These are phyloP conservation scores for Carollia perspicillata DNA, from an alignment of 2,113 vertebrate species.

Conservation along the genomic window DNA sequence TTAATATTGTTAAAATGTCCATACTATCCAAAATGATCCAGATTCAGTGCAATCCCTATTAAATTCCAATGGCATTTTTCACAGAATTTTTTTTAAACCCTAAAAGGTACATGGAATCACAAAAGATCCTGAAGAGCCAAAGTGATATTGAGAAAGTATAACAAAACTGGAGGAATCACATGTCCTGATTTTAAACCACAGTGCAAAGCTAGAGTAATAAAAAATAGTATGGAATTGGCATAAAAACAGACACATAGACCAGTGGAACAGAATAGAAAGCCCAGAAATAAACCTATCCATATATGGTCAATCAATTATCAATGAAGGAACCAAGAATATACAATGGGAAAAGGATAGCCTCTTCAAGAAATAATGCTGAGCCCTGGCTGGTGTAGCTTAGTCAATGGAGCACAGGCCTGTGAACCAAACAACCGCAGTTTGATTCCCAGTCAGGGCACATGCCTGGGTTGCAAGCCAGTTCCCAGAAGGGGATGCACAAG, in stretches of 20 bases:
- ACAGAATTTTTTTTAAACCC: not conserved
- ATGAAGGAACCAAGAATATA: not conserved
- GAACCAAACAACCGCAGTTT: too few species aligned
- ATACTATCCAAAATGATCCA: not conserved
- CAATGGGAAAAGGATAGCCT: not conserved
- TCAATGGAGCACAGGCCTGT: too few species aligned
- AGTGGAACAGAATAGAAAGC: not conserved
- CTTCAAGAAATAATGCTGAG: not conserved
- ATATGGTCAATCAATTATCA: not conserved
- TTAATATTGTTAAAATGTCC: not conserved
- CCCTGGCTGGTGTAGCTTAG: too few species aligned
- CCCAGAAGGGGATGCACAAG: too few species aligned
- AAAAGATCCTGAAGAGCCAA: not conserved
- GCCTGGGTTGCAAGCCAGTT: too few species aligned
- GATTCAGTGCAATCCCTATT: not conserved
- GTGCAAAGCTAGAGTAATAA: not conserved
- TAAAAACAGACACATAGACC: not conserved
- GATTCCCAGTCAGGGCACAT: too few species aligned
- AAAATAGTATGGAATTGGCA: not conserved
- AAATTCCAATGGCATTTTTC: slow-evolving; percentile 10
- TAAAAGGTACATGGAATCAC: not conserved
- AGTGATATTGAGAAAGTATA: not conserved
- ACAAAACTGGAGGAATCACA: not conserved
- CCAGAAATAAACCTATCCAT: not conserved
- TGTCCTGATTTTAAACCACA: not conserved